These are phyloP conservation scores for Nematostella vectensis DNA, from an alignment of 92 coral and sea anemone genomes.

Conservation along the genomic window DNA sequence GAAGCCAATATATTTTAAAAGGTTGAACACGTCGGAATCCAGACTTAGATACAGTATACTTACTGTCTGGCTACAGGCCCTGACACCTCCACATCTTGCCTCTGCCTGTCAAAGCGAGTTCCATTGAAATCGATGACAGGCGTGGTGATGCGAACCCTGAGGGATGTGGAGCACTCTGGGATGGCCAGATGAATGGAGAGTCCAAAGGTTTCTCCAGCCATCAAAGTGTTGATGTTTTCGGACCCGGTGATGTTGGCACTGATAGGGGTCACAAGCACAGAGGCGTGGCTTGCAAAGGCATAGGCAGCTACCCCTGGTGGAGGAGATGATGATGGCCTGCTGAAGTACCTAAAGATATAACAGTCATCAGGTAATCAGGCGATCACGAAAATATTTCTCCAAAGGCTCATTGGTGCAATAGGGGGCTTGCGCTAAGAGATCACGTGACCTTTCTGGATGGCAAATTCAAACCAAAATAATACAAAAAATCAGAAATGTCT, in stretches of 20 bases:
- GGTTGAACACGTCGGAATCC: too few species aligned
- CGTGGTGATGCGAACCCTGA: constrained; percentile 34
- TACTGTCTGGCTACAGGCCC: too few species aligned
- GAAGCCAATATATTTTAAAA: too few species aligned
- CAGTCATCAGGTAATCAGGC: not conserved
- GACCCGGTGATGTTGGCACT: constrained; percentile 39
- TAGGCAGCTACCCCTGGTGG: constrained; percentile 48
- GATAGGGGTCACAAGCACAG: constrained; percentile 28
- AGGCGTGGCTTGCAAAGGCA: constrained; percentile 18
- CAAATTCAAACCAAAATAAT: too few species aligned
- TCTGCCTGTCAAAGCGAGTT: constrained; percentile 21
- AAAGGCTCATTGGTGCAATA: too few species aligned
- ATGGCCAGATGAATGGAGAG: constrained; percentile 39
- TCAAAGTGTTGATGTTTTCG: constrained; percentile 32
- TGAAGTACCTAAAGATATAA: constrained; percentile 28
- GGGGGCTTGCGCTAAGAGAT: too few species aligned
- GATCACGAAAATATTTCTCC: too few species aligned
- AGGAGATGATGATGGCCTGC: constrained; percentile 9
- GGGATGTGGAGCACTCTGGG: constrained; percentile 63
- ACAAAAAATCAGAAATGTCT: too few species aligned
- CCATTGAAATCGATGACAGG: constrained; percentile 50
- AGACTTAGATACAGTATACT: too few species aligned
- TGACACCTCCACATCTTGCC: too few species aligned
- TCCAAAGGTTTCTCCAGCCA: constrained; percentile 62
- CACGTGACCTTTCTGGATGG: too few species aligned